These are phyloP conservation scores for Coregonus sp. DNA, from an alignment of 2,797 vertebrate genomes.

Conservation along the genomic window DNA sequence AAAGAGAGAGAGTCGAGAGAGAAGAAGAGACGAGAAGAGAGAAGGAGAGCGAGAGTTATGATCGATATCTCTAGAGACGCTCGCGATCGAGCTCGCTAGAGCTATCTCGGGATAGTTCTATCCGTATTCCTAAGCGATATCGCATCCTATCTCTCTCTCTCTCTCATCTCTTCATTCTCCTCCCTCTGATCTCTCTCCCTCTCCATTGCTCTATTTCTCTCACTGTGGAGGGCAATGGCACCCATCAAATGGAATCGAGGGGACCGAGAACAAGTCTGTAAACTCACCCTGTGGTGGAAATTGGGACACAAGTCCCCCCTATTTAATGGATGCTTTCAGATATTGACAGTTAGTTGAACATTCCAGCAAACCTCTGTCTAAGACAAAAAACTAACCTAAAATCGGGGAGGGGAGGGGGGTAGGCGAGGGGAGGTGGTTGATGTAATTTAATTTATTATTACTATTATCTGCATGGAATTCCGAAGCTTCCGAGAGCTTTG, in stretches of 20 bases:
- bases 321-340: background rate
- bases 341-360: background rate
- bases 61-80: no score
- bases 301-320: slow-evolving; percentile 25
- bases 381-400: background rate
- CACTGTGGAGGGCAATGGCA: background rate
- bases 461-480: slow-evolving; percentile 49
- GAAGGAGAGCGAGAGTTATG: no score
- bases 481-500: slow-evolving; percentile 50
- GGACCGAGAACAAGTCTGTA: slow-evolving; percentile 28
- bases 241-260: slow-evolving; percentile 20
- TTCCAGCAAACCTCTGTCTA: background rate
- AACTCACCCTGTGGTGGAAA: slow-evolving; percentile 31
- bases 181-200: background rate
- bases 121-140: no score
- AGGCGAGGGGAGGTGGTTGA: background rate
- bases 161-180: background rate
- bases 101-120: no score
- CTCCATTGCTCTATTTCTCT: background rate
- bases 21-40: no score
- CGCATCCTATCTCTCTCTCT: no score
- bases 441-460: slow-evolving; percentile 50
- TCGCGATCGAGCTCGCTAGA: no score
- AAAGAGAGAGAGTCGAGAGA: no score
- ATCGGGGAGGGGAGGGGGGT: slow-evolving; percentile 2